Conservation (phyloP, 2,797 vertebrate genomes). For the Aeoliscus strigatus region DNA sequence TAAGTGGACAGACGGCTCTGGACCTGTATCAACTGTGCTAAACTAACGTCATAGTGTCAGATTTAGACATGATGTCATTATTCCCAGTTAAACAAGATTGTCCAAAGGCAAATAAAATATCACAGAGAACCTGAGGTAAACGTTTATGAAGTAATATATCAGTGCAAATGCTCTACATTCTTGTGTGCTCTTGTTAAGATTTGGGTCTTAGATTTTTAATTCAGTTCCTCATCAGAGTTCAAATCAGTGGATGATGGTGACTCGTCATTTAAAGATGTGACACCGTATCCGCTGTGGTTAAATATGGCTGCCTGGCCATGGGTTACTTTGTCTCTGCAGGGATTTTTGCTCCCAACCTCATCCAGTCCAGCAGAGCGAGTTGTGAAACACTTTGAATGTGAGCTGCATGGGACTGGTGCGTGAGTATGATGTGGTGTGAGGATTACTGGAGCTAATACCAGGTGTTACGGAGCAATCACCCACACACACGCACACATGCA, state of each 20-base stretch:
- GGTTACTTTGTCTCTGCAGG: slow-evolving; percentile 12
- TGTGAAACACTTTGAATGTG: slow-evolving; percentile 50
- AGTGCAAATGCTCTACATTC: no score
- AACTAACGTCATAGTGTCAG: no score
- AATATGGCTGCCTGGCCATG: slow-evolving; percentile 1
- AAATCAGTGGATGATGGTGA: neutral
- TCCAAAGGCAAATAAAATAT: no score
- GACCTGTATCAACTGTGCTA: no score
- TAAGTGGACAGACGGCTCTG: no score
- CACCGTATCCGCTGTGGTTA: neutral
- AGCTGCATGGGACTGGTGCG: slow-evolving; percentile 61
- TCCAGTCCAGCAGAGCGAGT: slow-evolving; percentile 9
- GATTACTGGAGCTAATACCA: slow-evolving; percentile 73
- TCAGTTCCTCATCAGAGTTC: no score
- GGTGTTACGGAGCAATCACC: slow-evolving; percentile 70
- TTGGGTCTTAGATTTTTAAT: no score
- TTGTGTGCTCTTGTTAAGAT: no score
- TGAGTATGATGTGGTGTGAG: slow-evolving; percentile 67
- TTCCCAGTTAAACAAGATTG: no score
- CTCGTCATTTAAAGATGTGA: neutral
- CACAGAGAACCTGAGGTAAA: no score
- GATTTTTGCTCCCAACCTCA: slow-evolving; percentile 6
- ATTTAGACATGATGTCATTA: no score
- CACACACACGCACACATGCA: slow-evolving; percentile 29
- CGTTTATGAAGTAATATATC: no score